Conservation (phyloP, 1,140 invertebrate species). For the Hermetia illucens region DNA sequence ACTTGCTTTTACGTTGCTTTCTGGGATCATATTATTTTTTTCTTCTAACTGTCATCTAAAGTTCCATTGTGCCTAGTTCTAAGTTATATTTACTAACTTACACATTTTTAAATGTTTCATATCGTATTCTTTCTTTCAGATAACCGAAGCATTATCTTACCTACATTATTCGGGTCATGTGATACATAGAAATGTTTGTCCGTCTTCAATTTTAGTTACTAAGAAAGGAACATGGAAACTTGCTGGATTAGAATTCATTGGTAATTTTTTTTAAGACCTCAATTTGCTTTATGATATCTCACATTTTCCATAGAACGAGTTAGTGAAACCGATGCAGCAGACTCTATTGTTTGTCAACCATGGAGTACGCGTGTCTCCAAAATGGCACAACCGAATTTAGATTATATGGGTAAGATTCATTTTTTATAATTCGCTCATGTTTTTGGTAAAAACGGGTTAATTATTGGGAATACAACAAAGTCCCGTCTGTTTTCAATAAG, state of each 20-base stretch:
- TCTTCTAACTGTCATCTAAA: no score
- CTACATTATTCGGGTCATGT: conserved; percentile 73
- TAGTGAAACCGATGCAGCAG: conserved; percentile 50
- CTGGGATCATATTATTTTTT: no score
- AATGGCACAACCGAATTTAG: conserved; percentile 84
- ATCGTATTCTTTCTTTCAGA: conserved; percentile 44
- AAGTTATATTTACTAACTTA: neutral
- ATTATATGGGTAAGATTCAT: conserved; percentile 79
- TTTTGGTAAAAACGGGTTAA: no score
- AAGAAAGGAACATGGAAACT: conserved; percentile 93
- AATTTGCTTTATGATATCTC: neutral
- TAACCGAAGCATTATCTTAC: conserved; percentile 85
- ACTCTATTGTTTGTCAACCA: conserved; percentile 55
- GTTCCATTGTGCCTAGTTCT: no score
- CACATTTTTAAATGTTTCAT: neutral
- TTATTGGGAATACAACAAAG: no score
- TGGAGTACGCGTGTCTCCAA: conserved; percentile 84
- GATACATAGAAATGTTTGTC: conserved; percentile 87
- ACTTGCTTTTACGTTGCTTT: no score
- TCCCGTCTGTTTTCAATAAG: no score
- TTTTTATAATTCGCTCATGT: neutral
- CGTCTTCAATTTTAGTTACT: conserved; percentile 85
- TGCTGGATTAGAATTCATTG: conserved; percentile 84
- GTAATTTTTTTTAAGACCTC: conserved; percentile 35
- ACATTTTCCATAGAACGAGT: conserved; percentile 41